Conservation (phyloP, 1,140 invertebrate species). For the Aphelenchoides avenae region DNA sequence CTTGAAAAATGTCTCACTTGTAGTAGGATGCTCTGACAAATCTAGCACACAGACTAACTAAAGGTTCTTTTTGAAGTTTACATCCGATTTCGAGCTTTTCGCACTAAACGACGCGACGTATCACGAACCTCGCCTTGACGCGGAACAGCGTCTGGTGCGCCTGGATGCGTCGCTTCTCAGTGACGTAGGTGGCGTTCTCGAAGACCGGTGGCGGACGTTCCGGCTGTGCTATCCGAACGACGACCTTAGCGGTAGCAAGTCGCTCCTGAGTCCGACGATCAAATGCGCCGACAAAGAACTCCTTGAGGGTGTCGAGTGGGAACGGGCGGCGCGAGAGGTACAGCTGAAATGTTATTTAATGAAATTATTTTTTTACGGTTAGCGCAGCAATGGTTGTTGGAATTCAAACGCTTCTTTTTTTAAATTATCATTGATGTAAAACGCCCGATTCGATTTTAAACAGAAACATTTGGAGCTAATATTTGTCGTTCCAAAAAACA, state of each 20-base stretch:
- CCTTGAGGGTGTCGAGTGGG: background rate
- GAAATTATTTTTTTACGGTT: constrained; percentile 12
- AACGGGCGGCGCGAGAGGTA: background rate
- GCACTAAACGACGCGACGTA: constrained; percentile 9
- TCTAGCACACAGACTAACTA: background rate
- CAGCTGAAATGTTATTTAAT: constrained; percentile 4
- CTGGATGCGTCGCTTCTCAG: constrained; percentile 5
- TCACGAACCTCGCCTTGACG: constrained; percentile 32
- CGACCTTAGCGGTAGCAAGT: constrained; percentile 15
- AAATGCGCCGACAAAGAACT: constrained; percentile 26
- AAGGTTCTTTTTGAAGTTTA: background rate
- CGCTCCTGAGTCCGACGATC: constrained; percentile 14
- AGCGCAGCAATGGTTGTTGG: background rate
- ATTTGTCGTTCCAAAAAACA: no score
- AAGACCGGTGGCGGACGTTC: constrained; percentile 25
- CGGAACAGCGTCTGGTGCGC: constrained; percentile 34
- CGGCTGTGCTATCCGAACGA: constrained; percentile 8
- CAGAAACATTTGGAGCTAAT: no score
- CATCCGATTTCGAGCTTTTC: constrained; percentile 3
- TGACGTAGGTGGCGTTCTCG: constrained; percentile 14
- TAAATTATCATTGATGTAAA: background rate
- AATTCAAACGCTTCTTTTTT: background rate
- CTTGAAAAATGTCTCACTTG: no score
- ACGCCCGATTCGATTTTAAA: background rate
- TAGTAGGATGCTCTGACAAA: constrained; percentile 9